Conservation (phyloP, 1,140 invertebrate species). For the Tetramorium alpestre region DNA sequence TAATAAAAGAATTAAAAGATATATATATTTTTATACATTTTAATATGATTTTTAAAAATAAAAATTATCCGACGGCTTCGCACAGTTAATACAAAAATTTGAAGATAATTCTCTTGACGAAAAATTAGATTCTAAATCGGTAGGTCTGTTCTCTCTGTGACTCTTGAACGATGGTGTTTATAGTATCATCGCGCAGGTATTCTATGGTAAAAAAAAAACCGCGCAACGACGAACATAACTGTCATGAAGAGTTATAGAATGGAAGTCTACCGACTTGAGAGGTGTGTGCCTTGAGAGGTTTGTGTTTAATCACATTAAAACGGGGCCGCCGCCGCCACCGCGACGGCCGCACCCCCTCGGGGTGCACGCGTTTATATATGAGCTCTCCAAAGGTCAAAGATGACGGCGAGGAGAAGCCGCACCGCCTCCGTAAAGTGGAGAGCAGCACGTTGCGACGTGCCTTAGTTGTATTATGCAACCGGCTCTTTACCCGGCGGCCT, state of each 20-base stretch:
- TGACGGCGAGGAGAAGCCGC: background rate
- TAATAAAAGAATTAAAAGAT: too few relatives aligned
- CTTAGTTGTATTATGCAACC: constrained; percentile 68
- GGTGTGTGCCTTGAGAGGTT: background rate
- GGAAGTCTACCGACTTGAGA: background rate
- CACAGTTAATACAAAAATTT: too few relatives aligned
- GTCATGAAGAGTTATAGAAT: background rate
- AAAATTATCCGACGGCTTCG: too few relatives aligned
- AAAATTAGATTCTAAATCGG: background rate
- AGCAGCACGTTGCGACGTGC: constrained; percentile 57
- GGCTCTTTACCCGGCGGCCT: constrained; percentile 14
- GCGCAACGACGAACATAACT: background rate
- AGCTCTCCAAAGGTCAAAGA: constrained; percentile 63
- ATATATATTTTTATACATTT: too few relatives aligned
- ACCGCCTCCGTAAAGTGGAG: constrained; percentile 8
- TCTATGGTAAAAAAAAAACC: background rate
- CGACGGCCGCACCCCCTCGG: constrained; percentile 15
- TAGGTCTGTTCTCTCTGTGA: background rate
- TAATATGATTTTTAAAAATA: too few relatives aligned
- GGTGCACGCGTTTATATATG: background rate
- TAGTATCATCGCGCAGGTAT: background rate
- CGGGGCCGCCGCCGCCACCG: background rate
- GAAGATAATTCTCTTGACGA: too few relatives aligned
- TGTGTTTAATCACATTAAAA: background rate
- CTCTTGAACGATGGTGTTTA: background rate